Evolutionary conservation across 2,888 invertebrate genomes (phyloP), one percentile per base, ranked within the genome.

Genomic region (Cryptocephalus moraei): DNA sequence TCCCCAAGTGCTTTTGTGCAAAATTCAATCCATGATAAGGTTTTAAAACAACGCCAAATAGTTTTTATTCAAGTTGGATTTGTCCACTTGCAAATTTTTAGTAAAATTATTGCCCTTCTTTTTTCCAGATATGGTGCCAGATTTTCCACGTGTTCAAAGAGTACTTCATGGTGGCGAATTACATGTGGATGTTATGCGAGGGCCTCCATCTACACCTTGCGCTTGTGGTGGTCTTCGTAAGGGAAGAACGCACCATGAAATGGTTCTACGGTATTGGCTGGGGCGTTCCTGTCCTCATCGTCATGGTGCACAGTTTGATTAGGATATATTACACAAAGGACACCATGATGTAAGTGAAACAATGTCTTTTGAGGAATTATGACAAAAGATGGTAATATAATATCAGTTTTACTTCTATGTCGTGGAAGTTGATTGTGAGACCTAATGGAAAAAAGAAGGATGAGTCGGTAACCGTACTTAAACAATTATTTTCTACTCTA

Each of bases 131-230:
- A 13, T 84, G 84, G 80, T 89, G 89, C 64, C 82, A 83, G 64
- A 61, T 72, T 0, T 70, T 87, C 1, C 86, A 87, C 64, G 39
- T 67, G 14, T 49, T 81, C 1, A 80, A 83, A 8, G 80, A 84
- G 62, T 89, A 87, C 64, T 80, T 84, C 56, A 82, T 86, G 75
- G 71, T 86, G 41, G 80, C 84, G 41, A 86, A 84, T 66, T 88
- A 88, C 68, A 78, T 85, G 64, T 90, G 89, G 89, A 88, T 88
- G 87, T 87, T 89, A 64, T 84, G 84, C 62, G 87, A 87, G 64
- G 84, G 84, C 0, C 70, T 87, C 1, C 84, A 87, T 62, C 71
- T 90, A 8, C 86, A 87, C 65, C 75, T 87, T 12, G 78, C 86
- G 0, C 72, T 90, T 1, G 86, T 86, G 9, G 79, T 86, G 59